Percentiles rank a stretch among this genome's conserved stretches.
phyloP scores from a whole-genome alignment of 35 echinoderm and acorn worm species.

The Stichopus chloronotus region DNA sequence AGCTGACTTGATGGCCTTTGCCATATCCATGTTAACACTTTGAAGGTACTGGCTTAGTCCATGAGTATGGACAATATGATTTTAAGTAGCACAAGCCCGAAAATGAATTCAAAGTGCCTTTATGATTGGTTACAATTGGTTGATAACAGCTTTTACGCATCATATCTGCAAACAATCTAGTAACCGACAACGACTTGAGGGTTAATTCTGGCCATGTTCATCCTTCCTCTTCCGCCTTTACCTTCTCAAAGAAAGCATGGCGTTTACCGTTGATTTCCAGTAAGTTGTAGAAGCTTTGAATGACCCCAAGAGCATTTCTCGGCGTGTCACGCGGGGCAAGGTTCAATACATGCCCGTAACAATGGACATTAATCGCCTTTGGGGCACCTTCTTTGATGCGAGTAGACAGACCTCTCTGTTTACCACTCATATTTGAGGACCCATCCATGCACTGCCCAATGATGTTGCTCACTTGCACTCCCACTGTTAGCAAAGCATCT shows the following conservation, averaged over 20 bases:
- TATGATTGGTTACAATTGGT: slow-evolving; percentile 12
- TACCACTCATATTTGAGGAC: background rate
- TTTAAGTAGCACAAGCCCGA: slow-evolving; percentile 13
- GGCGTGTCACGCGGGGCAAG: background rate
- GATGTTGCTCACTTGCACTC: slow-evolving; percentile 9
- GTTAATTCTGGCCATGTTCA: background rate
- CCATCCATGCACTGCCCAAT: background rate
- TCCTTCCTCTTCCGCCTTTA: background rate
- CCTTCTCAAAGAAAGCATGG: slow-evolving; percentile 18
- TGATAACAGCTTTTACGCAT: slow-evolving; percentile 26
- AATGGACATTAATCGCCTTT: slow-evolving; percentile 1
- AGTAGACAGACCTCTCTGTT: slow-evolving; percentile 3
- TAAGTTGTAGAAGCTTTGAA: background rate
- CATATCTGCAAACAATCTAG: background rate
- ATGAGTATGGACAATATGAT: slow-evolving; percentile 23
- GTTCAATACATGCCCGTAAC: background rate
- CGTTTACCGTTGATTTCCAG: background rate
- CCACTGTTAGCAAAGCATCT: background rate
- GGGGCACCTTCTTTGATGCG: background rate
- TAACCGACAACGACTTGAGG: slow-evolving; percentile 13
- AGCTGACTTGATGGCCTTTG: too few species aligned
- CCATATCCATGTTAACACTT: background rate
- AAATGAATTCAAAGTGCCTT: slow-evolving; percentile 28
- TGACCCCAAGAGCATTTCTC: background rate
- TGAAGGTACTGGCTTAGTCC: slow-evolving; percentile 17